Conservation (phyloP, 1,140 invertebrate species). For the Cardiocondyla obscurior region DNA sequence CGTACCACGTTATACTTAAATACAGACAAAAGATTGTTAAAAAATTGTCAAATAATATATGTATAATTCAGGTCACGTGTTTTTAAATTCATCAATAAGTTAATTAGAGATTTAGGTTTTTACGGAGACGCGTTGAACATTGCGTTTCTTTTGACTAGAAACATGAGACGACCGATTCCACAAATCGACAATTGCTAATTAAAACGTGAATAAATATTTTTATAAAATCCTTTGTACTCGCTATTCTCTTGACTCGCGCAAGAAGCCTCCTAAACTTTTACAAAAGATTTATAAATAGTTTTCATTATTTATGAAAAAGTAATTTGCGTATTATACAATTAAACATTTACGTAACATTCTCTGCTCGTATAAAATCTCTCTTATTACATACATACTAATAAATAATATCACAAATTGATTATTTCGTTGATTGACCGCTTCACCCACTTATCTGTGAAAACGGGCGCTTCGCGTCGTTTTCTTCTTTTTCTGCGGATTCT, state of each 20-base stretch:
- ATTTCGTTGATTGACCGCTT: background rate
- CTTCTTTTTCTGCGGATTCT: background rate
- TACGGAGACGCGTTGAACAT: background rate
- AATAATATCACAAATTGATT: slow-evolving; percentile 17
- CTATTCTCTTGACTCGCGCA: background rate
- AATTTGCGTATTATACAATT: background rate
- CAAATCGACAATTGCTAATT: background rate
- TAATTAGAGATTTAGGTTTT: slow-evolving; percentile 40
- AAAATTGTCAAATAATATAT: slow-evolving; percentile 1
- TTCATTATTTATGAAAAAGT: background rate
- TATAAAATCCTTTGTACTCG: background rate
- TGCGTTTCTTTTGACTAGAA: slow-evolving; percentile 52
- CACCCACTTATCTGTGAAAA: background rate
- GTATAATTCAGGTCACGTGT: background rate
- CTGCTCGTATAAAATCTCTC: background rate
- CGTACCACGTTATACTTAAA: background rate
- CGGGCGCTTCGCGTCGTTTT: background rate
- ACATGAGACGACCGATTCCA: background rate
- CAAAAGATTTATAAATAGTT: slow-evolving; percentile 13
- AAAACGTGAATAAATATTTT: background rate
- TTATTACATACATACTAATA: background rate
- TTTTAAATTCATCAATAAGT: background rate
- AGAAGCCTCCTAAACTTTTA: background rate
- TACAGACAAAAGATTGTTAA: slow-evolving; percentile 28
- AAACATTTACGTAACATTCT: background rate